Base-by-base conservation (phyloP, 92 coral and sea anemone genomes). In the Paramuricea clavata region DNA sequence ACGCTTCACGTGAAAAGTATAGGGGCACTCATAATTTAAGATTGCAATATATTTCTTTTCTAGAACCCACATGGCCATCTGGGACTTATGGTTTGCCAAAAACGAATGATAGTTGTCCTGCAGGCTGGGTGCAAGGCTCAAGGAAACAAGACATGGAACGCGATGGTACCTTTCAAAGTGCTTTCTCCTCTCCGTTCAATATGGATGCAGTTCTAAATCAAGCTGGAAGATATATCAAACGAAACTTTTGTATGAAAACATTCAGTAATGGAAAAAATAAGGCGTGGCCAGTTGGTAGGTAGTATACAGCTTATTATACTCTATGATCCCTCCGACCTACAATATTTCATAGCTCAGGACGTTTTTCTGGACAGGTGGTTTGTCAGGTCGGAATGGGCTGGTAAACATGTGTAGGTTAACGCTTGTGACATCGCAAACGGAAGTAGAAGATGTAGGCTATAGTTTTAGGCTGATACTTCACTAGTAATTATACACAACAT, bases 71-170 rank as follows among this genome's bases (percentile, higher is more conserved):
- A 32, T 91, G 93, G 93, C 93, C 93, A 10, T 33, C 81, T 17
- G 93, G 89, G 12, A 91, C 88, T 10, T 87, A 87, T 60, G 93
- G 93, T 21, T 83, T 91, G 67, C 93, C 91, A 7, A 91, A 87
- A 90, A 81, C 93, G 1, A 83, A 26, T 32, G 71, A 85, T 17
- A 85, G 93, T 74, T 91, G 93, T 28, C 86, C 79, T 41, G 71
- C 68, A 21, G 86, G 83, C 19, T 91, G 91, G 91, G 81, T 83
- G 44, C 72, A 62, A 49, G 93, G 91, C 23, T 68, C 65, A 57
- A 78, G 89, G 19, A 64, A 50, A 62, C 93, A 91, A 15, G 83
- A 91, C 49, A 91, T 90, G 57, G 91, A 91, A 27, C 42, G 82
- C 49, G 6, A 21, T 0, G 39, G 61, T 11, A 74, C 60, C 8